Percentiles rank a stretch among this genome's conserved stretches.
phyloP scores from a whole-genome alignment of 2,797 vertebrate genomes.

The Mormyrops boulengeri region DNA sequence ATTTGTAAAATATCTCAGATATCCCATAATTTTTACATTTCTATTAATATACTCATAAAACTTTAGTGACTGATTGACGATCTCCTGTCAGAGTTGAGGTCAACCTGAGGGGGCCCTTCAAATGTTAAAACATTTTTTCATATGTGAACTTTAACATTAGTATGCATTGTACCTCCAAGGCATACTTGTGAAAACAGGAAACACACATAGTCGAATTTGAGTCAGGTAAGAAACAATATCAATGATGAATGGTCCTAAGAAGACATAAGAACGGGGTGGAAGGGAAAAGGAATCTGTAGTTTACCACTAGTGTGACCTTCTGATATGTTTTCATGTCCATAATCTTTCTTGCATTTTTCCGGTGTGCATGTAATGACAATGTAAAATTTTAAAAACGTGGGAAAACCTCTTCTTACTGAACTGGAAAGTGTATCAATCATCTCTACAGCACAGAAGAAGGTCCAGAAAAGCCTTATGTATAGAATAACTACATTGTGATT shows the following conservation, averaged over 20 bases:
- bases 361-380: not conserved
- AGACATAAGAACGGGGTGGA: not conserved
- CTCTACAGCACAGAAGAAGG: not conserved
- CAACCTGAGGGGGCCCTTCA: not conserved
- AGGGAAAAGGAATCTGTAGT: not conserved
- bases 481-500: not conserved
- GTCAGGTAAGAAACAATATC: not conserved
- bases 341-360: not conserved
- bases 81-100: not conserved
- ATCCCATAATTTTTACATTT: not conserved
- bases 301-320: not conserved
- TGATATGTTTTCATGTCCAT: not conserved
- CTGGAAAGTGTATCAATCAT: not conserved
- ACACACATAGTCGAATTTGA: not conserved
- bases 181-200: not conserved
- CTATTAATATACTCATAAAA: not conserved
- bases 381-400: not conserved
- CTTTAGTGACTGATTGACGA: not conserved
- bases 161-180: not conserved
- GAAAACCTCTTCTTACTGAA: not conserved
- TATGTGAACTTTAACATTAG: not conserved
- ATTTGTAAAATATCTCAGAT: not conserved
- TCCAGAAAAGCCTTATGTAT: not conserved
- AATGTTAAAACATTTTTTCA: not conserved
- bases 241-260: not conserved